Conservation (phyloP, 2,113 vertebrate species). For the Rutilus rutilus region DNA sequence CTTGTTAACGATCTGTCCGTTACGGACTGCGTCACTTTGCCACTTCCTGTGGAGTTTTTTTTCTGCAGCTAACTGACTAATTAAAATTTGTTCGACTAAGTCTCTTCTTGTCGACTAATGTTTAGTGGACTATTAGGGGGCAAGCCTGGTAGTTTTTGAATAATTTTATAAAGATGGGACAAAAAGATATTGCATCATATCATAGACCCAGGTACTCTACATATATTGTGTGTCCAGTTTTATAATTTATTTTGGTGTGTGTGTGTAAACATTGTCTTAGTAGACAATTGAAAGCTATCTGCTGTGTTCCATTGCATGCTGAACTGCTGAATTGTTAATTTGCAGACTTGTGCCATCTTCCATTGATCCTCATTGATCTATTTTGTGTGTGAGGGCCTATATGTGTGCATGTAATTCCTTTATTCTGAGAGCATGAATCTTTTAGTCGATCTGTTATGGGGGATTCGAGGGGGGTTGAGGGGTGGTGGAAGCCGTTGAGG, state of each 20-base stretch:
- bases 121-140: too few relatives aligned
- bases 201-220: not conserved
- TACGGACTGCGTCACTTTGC: too few relatives aligned
- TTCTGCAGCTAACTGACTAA: too few relatives aligned
- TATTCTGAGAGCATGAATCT: conserved; percentile 67
- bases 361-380: conserved; percentile 58
- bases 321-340: conserved; percentile 46
- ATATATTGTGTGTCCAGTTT: conserved; percentile 8
- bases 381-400: conserved; percentile 48
- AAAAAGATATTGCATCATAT: not conserved
- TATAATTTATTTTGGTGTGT: conserved; percentile 14
- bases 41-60: too few relatives aligned
- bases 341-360: conserved; percentile 50
- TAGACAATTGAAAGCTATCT: conserved; percentile 61
- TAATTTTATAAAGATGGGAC: conserved; percentile 1
- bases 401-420: conserved; percentile 53
- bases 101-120: too few relatives aligned
- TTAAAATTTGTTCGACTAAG: too few relatives aligned
- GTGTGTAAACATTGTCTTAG: conserved; percentile 32
- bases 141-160: not conserved
- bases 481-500: conserved; percentile 41
- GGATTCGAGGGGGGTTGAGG: not conserved
- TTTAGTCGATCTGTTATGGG: conserved; percentile 64
- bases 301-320: conserved; percentile 11
- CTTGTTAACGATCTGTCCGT: too few relatives aligned